Evolutionary conservation across 2,888 invertebrate genomes (phyloP), one percentile per base, ranked within the genome.

Genomic region (Nomada fabriciana): DNA sequence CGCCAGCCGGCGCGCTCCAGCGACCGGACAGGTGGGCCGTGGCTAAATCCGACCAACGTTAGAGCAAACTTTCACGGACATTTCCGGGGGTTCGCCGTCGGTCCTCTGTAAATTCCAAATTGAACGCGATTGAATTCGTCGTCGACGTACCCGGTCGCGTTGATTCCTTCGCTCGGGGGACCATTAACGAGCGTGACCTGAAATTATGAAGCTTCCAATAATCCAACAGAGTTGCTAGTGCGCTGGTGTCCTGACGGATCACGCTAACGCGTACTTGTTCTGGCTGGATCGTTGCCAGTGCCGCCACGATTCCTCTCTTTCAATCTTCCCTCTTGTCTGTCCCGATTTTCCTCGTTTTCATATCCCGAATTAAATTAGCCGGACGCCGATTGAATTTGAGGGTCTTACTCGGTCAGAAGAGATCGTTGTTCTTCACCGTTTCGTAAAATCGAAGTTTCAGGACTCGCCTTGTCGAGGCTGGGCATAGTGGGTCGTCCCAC

Each of bases 141-240:
- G 67, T 63, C 80, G 67, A 72, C 72, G 42, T 29, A 52, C 36
- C 63, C 7, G 36, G 67, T 68, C 76, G 52, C 61, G 68, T 64
- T 47, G 68, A 68, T 74, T 67, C 53, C 53, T 23, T 10, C 29
- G 59, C 65, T 57, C 67, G 57, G 11, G 67, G 61, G 81, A 79
- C 70, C 78, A 74, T 81, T 81, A 74, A 81, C 73, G 69, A 80
- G 68, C 77, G 20, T 60, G 78, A 79, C 79, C 79, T 65, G 81
- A 65, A 81, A 74, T 81, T 55, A 79, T 60, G 69, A 81, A 52
- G 73, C 50, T 36, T 52, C 47, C 53, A 65, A 79, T 78, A 53
- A 60, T 81, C 69, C 47, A 36, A 36, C 60, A 64, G 43, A 55
- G 68, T 9, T 53, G 47, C 9, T 25, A 4, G 2, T 5, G n/a